phyloP scores from a whole-genome alignment of 2,888 invertebrate species.

The Stenoptilia bipunctidactyla region DNA sequence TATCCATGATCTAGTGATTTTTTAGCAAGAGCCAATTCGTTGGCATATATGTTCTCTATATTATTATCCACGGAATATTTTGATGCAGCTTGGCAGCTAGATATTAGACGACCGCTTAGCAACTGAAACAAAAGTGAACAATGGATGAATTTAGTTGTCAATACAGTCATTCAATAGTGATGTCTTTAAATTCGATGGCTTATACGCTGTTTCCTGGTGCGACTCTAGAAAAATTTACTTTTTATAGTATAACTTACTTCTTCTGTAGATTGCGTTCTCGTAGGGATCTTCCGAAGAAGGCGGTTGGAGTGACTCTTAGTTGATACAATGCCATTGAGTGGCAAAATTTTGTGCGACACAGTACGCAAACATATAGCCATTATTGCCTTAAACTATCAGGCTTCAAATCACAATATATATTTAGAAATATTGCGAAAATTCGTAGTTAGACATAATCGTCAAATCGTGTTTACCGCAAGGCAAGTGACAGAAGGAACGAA shows the following conservation, averaged over 20 bases:
- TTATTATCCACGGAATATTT: slow-evolving; percentile 32
- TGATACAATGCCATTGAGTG: slow-evolving; percentile 63
- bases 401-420: slow-evolving; percentile 15
- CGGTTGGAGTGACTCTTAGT: slow-evolving; percentile 66
- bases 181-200: neutral
- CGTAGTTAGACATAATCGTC: slow-evolving; percentile 30
- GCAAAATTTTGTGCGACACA: slow-evolving; percentile 66
- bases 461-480: slow-evolving; percentile 19
- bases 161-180: neutral
- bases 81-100: slow-evolving; percentile 43
- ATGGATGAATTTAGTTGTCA: neutral
- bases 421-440: slow-evolving; percentile 28
- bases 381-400: slow-evolving; percentile 23
- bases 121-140: slow-evolving; percentile 31
- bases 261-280: slow-evolving; percentile 61
- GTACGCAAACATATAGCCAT: slow-evolving; percentile 73
- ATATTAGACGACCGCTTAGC: slow-evolving; percentile 46
- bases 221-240: too few relatives aligned
- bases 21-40: slow-evolving; percentile 24
- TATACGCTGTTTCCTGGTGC: too few relatives aligned
- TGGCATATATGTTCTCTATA: slow-evolving; percentile 36
- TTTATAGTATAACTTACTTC: too few relatives aligned
- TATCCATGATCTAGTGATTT: slow-evolving; percentile 15
- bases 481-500: slow-evolving; percentile 4
- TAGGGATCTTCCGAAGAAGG: slow-evolving; percentile 59